These are phyloP conservation scores for Meriones unguiculatus DNA, from an alignment of 2,113 vertebrate genomes.

Conservation along the genomic window DNA sequence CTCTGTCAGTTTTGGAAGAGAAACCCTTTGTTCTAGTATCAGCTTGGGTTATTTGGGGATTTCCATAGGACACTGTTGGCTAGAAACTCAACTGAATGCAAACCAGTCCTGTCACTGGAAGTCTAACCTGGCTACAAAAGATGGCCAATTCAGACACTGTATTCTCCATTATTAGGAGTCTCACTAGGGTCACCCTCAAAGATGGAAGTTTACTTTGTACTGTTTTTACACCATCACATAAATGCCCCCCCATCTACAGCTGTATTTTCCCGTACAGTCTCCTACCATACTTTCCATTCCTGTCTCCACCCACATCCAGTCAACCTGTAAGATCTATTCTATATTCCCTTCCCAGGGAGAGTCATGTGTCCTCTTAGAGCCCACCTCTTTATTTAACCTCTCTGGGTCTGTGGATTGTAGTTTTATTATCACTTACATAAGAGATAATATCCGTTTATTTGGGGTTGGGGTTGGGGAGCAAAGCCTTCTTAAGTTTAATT, in stretches of 20 bases:
- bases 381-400: background rate
- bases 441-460: background rate
- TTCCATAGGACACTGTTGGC: background rate
- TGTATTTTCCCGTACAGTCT: background rate
- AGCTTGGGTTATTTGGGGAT: background rate
- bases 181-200: background rate
- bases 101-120: background rate
- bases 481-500: no score
- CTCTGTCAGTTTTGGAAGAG: background rate
- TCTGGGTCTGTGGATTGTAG: background rate
- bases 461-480: no score
- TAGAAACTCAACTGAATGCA: background rate
- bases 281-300: background rate
- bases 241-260: background rate
- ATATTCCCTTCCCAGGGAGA: background rate
- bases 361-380: background rate
- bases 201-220: background rate
- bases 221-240: background rate
- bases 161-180: background rate
- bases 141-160: background rate
- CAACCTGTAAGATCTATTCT: no score
- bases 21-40: background rate
- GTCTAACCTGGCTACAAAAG: background rate
- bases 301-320: background rate
- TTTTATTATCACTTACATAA: background rate